phyloP scores from a whole-genome alignment of 2,888 invertebrate genomes.

The Criorhina ranunculi region DNA sequence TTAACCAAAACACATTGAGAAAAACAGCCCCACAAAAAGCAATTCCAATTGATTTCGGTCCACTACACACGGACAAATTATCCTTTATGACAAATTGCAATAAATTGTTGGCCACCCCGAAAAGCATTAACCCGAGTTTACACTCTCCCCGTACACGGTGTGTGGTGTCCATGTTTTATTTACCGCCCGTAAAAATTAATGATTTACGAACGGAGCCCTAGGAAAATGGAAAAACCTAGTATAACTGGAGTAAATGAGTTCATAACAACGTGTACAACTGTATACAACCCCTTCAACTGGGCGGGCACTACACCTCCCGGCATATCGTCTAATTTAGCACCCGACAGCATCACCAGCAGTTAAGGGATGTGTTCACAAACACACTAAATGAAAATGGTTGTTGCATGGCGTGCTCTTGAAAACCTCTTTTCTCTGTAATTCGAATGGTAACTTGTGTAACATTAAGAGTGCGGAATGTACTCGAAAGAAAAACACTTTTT shows the following conservation, averaged over 20 bases:
- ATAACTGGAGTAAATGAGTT: constrained; percentile 48
- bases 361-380: constrained; percentile 54
- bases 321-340: constrained; percentile 57
- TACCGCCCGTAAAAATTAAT: constrained; percentile 59
- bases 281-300: constrained; percentile 38
- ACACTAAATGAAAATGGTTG: constrained; percentile 22
- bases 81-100: constrained; percentile 56
- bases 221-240: constrained; percentile 55
- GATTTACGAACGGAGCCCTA: constrained; percentile 60
- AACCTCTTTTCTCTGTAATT: constrained; percentile 37
- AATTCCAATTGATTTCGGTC: constrained; percentile 46
- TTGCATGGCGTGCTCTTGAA: constrained; percentile 43
- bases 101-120: constrained; percentile 16
- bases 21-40: constrained; percentile 4
- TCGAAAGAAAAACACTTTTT: constrained; percentile 58
- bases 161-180: constrained; percentile 49
- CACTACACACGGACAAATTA: constrained; percentile 58
- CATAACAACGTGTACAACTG: constrained; percentile 36
- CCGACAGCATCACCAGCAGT: constrained; percentile 7
- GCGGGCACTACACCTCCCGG: constrained; percentile 12
- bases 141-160: constrained; percentile 27
- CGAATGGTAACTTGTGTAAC: constrained; percentile 64
- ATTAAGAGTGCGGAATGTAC: constrained; percentile 17
- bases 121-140: constrained; percentile 35
- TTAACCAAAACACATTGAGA: constrained; percentile 13